Evolutionary conservation across 2,888 invertebrate species (phyloP), one percentile per base, ranked within the genome.

Genomic region (Rhimphoctona megacephalus): DNA sequence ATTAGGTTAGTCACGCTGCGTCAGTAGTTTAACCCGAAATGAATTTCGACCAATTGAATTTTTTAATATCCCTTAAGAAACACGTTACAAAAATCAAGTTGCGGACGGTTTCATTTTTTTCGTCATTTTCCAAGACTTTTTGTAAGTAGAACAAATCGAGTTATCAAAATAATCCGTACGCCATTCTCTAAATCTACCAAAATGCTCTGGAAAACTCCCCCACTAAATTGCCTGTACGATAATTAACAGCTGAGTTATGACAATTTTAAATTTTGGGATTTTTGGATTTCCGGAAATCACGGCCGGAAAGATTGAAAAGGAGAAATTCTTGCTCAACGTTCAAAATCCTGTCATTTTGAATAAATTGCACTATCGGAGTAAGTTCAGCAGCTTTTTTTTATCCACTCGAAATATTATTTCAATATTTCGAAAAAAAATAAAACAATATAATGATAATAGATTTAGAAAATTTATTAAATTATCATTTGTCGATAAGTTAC

Each of bases 401-500:
- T 43, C 14, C 0, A 2, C 2, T 43, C 11, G 14, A 11, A 43
- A 43, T 43, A 3, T 43, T 2, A 43, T 43, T 43, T 43, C 14
- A 36, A n/a, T 36, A 6, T 36, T 5, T 36, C 2, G 17, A 14
- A 61, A 61, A 25, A 30, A 33, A 33, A 8, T 0, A 64, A 64
- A 5, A 43, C 11, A n/a, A n/a, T n/a, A n/a, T n/a, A 25, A 43
- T 36, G 6, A 4, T 70, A 30, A 11, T 1, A 49, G 8, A 4
- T 8, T n/a, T 8, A 66, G 0, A 6, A 39, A n/a, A 67, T 1
- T 19, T n/a, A 22, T n/a, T 30, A 70, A 33, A 8, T 74, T 61
- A 57, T 11, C 49, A 7, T 57, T 2, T 14, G 57, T 43, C 70
- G 70, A 25, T 69, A 43, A 66, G 33, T 22, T 72, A 78, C 22